Conservation (phyloP, 2,888 invertebrate species). For the Arrhopalites spinosus region DNA sequence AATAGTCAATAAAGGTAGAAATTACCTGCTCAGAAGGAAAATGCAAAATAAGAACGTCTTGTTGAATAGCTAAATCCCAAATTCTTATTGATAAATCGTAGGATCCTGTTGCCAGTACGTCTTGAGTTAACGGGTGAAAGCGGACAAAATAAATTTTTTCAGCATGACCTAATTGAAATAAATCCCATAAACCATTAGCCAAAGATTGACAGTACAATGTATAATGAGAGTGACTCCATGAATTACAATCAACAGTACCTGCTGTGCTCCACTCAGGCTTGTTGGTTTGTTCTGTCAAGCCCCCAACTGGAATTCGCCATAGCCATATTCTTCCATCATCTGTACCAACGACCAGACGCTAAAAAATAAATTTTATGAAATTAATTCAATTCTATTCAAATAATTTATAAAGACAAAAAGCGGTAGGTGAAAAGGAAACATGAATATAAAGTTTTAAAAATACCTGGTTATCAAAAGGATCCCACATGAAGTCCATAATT, state of each 20-base stretch:
- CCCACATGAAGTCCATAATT: slow-evolving; percentile 92
- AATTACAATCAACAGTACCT: slow-evolving; percentile 77
- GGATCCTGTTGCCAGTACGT: slow-evolving; percentile 85
- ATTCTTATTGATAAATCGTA: slow-evolving; percentile 87
- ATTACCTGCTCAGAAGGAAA: slow-evolving; percentile 78
- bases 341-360: slow-evolving; percentile 79
- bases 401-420: too few relatives aligned
- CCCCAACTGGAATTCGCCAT: slow-evolving; percentile 77
- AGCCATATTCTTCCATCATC: slow-evolving; percentile 84
- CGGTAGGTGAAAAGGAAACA: too few relatives aligned
- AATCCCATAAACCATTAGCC: too few relatives aligned
- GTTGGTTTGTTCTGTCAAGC: slow-evolving; percentile 80
- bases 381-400: too few relatives aligned
- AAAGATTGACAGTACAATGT: too few relatives aligned
- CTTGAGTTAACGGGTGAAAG: slow-evolving; percentile 85
- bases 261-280: slow-evolving; percentile 69
- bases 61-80: slow-evolving; percentile 74
- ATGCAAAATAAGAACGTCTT: slow-evolving; percentile 70
- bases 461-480: slow-evolving; percentile 85
- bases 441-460: too few relatives aligned
- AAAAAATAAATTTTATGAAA: too few relatives aligned
- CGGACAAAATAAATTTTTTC: slow-evolving; percentile 91
- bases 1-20: neutral
- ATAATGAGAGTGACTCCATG: too few relatives aligned
- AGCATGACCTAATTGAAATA: too few relatives aligned